Evolutionary conservation across 2,888 invertebrate species (phyloP), one percentile per base, ranked within the genome.

Genomic region (Beris morrisii): DNA sequence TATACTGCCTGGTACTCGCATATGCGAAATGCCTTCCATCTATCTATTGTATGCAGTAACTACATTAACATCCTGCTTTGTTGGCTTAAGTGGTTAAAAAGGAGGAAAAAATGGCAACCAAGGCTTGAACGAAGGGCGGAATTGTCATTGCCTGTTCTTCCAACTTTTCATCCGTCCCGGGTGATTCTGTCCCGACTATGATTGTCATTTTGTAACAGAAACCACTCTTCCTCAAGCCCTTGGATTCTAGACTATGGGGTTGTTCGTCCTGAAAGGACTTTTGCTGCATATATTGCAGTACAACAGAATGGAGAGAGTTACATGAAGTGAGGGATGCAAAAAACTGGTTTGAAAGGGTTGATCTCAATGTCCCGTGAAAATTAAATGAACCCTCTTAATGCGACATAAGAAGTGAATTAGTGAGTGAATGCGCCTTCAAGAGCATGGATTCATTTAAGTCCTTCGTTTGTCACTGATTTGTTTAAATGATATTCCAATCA

Each of bases 401-500:
- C 45, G 45, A 64, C 64, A 64, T 64, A 55, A 55, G 55, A 64
- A 64, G 64, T 64, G 55, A 64, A 64, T 64, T 64, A 64, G 55
- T 46, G 64, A 54, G 44, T 38, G 64, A 64, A 38, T 30, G 55
- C 52, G 31, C 46, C 32, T n/a, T 12, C 7, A 53, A 63, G 48
- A 30, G 59, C 12, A 7, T 9, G 46, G 22, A 30, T 4, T 4
- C 6, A 4, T n/a, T 28, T n/a, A 30, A 28, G 53, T 6, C 53
- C n/a, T 30, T 28, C 11, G 38, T 38, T 38, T 22, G 38, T 48
- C 15, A 61, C 52, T 52, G 61, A 61, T 61, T 61, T 61, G 50
- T 61, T 61, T 61, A 15, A 50, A 61, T 61, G 50, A 61, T 50
- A 61, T 61, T 50, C n/a, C 22, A 61, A 50, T 61, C 61, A 61